Conservation (phyloP, 2,797 vertebrate genomes). For the Microhierax caerulescens region DNA sequence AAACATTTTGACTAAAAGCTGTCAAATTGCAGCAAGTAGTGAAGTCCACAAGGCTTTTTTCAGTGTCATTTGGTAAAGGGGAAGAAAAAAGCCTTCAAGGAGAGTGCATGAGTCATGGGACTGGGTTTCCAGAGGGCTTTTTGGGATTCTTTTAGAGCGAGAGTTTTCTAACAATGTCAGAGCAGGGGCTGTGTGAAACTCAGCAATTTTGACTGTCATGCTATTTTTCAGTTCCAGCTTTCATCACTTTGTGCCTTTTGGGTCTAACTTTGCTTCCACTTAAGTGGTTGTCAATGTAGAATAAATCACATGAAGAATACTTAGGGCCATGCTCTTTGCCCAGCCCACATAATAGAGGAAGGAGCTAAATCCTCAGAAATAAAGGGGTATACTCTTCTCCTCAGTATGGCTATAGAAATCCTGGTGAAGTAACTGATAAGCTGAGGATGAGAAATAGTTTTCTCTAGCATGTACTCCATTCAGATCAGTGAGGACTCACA, state of each 20-base stretch:
- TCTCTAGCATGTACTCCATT: neutral
- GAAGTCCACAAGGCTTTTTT: neutral
- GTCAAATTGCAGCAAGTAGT: neutral
- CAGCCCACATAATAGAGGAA: slow-evolving; percentile 28
- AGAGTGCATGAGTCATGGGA: slow-evolving; percentile 11
- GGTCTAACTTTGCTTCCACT: slow-evolving; percentile 55
- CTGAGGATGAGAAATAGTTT: neutral
- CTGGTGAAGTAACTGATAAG: neutral
- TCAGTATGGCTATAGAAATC: neutral
- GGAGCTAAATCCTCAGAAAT: slow-evolving; percentile 15
- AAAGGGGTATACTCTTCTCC: neutral
- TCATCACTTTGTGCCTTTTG: slow-evolving; percentile 67
- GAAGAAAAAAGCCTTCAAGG: slow-evolving; percentile 34
- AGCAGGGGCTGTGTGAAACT: slow-evolving; percentile 53
- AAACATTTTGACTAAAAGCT: slow-evolving; percentile 46
- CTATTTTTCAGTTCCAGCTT: slow-evolving; percentile 63
- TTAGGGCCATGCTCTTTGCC: slow-evolving; percentile 32
- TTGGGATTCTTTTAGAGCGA: slow-evolving; percentile 29
- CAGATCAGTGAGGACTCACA: neutral
- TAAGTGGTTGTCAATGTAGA: slow-evolving; percentile 64
- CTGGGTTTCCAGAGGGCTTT: slow-evolving; percentile 26
- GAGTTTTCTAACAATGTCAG: slow-evolving; percentile 42
- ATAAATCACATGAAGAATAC: slow-evolving; percentile 60
- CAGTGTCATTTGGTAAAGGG: neutral
- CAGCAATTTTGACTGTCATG: slow-evolving; percentile 59